phyloP scores from a whole-genome alignment of 2,888 invertebrate species.

The Stenodera caucasica region DNA sequence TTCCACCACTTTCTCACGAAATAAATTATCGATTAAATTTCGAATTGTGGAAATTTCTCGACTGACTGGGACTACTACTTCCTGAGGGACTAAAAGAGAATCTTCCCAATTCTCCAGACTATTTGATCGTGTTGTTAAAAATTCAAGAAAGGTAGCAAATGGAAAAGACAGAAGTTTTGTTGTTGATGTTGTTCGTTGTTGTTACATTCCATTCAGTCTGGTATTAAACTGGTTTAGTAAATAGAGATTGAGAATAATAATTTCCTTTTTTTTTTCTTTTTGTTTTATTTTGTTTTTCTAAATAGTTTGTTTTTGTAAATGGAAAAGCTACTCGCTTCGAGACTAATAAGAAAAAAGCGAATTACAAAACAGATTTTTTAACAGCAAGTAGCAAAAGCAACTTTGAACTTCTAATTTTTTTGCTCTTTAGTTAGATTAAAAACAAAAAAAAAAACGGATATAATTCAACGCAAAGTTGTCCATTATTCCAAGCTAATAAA shows the following conservation, averaged over 20 bases:
- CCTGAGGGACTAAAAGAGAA: too few relatives aligned
- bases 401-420: background rate
- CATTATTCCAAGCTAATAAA: background rate
- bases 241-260: conserved; percentile 17
- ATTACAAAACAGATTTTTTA: too few relatives aligned
- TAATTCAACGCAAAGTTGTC: background rate
- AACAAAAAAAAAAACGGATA: background rate
- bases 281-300: background rate
- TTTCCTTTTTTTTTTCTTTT: background rate
- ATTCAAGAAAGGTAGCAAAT: background rate
- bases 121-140: background rate
- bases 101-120: too few relatives aligned
- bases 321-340: background rate
- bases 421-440: background rate
- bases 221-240: conserved; percentile 32
- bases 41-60: too few relatives aligned
- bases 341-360: too few relatives aligned
- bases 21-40: too few relatives aligned
- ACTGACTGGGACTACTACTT: too few relatives aligned
- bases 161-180: background rate
- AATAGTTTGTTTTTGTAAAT: background rate
- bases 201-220: conserved; percentile 29
- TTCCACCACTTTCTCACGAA: conserved; percentile 3
- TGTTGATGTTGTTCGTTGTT: background rate
- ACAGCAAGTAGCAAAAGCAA: too few relatives aligned